Evolutionary conservation across 2,113 vertebrate genomes (phyloP), one percentile per base, ranked within the genome.

Genomic region (Peromyscus maniculatus): DNA sequence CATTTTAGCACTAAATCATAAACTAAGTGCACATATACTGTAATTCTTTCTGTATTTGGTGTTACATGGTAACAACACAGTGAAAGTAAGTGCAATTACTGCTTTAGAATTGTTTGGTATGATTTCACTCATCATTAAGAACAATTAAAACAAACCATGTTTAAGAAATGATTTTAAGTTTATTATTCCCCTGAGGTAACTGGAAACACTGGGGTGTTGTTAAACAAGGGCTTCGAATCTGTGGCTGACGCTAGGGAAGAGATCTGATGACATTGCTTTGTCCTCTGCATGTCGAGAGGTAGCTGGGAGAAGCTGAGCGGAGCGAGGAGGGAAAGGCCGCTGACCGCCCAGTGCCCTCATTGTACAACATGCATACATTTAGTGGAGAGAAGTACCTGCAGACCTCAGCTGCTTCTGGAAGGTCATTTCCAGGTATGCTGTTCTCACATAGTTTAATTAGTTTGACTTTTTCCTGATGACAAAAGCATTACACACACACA

Each of bases 381-480:
- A 46, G 36, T 3, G 90, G 79, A 11, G 87, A 92, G 69, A 97
- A 94, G 89, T 78, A 94, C 72, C 97, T 95, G 92, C n/a, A 92
- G 62, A 94, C 89, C 89, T 86, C 71, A 91, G 95, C 89, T 89
- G 91, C 89, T 89, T 96, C 86, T 78, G 75, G 16, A 43, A 72
- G 82, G 91, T 78, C 11, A 87, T 94, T 96, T 98, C 87, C 87
- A 94, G 92, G 55, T 95, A 46, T 64, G 95, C 77, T 94, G 74
- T 72, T 87, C 91, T 97, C 88, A 95, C 24, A 19, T 28, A 69
- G 89, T 92, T 87, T 96, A 92, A 97, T 97, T 95, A 97, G 74
- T 84, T 97, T 93, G 97, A 95, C 64, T 98, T 98, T 96, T 80
- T 86, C 97, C 94, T 91, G 78, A 87, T 95, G 43, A 66, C 89